Conservation (phyloP, 1,140 invertebrate species). For the Pseudoatta argentina region DNA sequence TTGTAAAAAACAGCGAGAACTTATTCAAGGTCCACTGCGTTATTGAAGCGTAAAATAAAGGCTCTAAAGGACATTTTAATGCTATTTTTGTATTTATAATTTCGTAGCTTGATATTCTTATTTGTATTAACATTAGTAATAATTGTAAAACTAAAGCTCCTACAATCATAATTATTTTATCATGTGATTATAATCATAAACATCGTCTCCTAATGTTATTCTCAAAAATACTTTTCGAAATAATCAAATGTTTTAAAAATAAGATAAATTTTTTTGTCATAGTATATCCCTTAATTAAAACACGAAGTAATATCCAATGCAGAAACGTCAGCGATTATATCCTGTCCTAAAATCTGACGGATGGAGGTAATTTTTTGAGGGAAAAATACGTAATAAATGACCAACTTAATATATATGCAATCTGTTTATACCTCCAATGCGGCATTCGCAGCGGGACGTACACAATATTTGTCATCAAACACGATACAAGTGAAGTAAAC, state of each 20-base stretch:
- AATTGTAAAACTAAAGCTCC: no score
- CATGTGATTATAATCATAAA: no score
- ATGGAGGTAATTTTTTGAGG: not conserved
- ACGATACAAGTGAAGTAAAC: conserved; percentile 46
- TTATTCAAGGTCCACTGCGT: no score
- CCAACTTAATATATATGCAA: conserved; percentile 1
- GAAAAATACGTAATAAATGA: conserved; percentile 30
- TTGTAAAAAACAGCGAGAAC: no score
- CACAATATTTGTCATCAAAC: conserved; percentile 54
- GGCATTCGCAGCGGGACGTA: not conserved
- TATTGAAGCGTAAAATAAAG: no score
- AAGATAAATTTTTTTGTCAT: not conserved
- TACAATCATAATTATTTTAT: no score
- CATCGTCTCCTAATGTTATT: not conserved
- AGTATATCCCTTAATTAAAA: not conserved
- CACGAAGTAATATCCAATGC: not conserved
- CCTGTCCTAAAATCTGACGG: not conserved
- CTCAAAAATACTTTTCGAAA: not conserved
- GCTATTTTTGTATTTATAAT: no score
- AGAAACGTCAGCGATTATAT: not conserved
- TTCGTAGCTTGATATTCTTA: no score
- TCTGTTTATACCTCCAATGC: conserved; percentile 20
- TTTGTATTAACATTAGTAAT: no score
- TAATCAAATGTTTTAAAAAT: not conserved
- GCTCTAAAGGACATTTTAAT: no score